Evolutionary conservation across 64 coral and sea anemone genomes (phyloP).

Genomic region (Astreopora myriophthalma): DNA sequence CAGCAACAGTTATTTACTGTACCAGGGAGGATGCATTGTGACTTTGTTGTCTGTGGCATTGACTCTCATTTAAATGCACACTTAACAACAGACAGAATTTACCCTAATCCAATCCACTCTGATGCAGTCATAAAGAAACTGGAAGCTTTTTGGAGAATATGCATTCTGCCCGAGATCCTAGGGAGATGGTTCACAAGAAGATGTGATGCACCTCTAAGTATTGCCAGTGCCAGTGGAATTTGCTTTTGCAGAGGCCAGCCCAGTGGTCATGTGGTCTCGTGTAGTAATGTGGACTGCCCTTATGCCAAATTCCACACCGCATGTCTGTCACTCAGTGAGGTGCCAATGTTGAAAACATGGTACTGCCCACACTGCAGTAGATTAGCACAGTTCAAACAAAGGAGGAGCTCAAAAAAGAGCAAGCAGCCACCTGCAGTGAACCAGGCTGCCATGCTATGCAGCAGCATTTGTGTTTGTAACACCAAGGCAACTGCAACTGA

Average conservation of each 20-base stretch:
- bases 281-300: neutral
- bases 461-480: too few relatives aligned
- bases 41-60: too few relatives aligned
- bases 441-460: too few relatives aligned
- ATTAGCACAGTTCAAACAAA: too few relatives aligned
- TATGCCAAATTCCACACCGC: slow-evolving; percentile 13
- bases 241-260: too few relatives aligned
- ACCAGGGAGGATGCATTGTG: too few relatives aligned
- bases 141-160: slow-evolving; percentile 30
- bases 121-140: slow-evolving; percentile 2
- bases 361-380: too few relatives aligned
- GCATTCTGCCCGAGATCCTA: slow-evolving; percentile 45
- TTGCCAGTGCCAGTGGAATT: too few relatives aligned
- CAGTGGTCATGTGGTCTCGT: slow-evolving; percentile 15
- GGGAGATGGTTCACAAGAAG: too few relatives aligned
- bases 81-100: neutral
- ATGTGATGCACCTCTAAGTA: neutral
- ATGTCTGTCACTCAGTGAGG: slow-evolving; percentile 47
- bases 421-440: too few relatives aligned
- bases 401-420: too few relatives aligned
- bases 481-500: too few relatives aligned
- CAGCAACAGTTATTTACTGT: slow-evolving; percentile 33
- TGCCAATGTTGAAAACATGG: neutral
- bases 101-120: neutral
- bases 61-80: neutral